Conservation (phyloP, 2,888 invertebrate species). For the Eumerus sabulonum region DNA sequence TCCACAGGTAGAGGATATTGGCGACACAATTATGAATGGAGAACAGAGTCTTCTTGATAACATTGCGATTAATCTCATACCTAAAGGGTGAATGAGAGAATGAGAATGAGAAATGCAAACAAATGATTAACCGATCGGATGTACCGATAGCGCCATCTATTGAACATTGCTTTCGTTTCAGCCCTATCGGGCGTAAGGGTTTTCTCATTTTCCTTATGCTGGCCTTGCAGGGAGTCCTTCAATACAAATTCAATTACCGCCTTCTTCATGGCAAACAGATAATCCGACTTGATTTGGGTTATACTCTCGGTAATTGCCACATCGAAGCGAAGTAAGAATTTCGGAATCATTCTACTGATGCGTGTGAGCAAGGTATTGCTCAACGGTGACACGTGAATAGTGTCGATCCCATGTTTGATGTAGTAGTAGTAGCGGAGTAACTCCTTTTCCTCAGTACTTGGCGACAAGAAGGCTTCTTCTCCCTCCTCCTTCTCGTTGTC, state of each 20-base stretch:
- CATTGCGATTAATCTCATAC: slow-evolving; percentile 79
- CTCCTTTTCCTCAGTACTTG: slow-evolving; percentile 84
- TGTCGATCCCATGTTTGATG: slow-evolving; percentile 93
- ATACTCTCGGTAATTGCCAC: slow-evolving; percentile 82
- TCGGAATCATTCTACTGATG: slow-evolving; percentile 84
- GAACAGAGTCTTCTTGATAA: slow-evolving; percentile 83
- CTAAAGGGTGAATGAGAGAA: slow-evolving; percentile 69
- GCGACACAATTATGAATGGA: slow-evolving; percentile 90
- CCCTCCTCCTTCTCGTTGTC: slow-evolving; percentile 76
- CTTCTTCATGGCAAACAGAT: slow-evolving; percentile 92
- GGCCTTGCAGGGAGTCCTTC: slow-evolving; percentile 83
- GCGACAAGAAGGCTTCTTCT: slow-evolving; percentile 78
- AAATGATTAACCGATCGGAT: slow-evolving; percentile 40
- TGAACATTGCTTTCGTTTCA: slow-evolving; percentile 83
- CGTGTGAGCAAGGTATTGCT: slow-evolving; percentile 85
- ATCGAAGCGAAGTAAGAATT: slow-evolving; percentile 83
- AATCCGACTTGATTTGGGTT: slow-evolving; percentile 91
- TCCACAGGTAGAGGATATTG: slow-evolving; percentile 90
- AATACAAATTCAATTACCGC: slow-evolving; percentile 95
- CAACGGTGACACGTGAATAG: slow-evolving; percentile 91
- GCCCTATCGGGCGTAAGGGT: slow-evolving; percentile 77
- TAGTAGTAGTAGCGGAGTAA: slow-evolving; percentile 93
- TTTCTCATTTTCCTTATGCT: slow-evolving; percentile 63
- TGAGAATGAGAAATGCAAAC: too few species aligned
- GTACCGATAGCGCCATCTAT: slow-evolving; percentile 83